Percentiles rank a stretch among this genome's conserved stretches.
Evolutionary conservation across 2,888 invertebrate species (phyloP).

Genomic region (Sympetrum striolatum): DNA sequence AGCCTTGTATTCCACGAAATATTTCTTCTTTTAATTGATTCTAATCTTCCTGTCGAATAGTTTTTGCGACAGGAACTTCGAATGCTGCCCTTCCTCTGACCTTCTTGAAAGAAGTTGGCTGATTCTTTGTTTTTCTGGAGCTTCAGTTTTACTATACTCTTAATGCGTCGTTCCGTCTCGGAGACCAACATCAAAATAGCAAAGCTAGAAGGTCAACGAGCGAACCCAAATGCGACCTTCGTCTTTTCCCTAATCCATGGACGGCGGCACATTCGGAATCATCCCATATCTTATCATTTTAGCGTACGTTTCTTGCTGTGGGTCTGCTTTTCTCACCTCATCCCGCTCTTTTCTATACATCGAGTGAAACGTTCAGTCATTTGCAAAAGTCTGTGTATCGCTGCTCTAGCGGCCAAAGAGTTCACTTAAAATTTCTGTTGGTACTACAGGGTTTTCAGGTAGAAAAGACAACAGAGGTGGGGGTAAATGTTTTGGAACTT

Average conservation of each 20-base stretch:
- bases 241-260: neutral
- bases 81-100: neutral
- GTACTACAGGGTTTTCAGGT: too few species aligned
- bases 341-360: neutral
- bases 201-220: neutral
- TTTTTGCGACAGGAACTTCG: neutral
- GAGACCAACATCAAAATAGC: neutral
- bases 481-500: too few species aligned
- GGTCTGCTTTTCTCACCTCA: neutral
- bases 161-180: neutral
- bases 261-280: neutral
- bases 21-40: too few species aligned
- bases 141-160: neutral
- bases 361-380: neutral
- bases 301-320: neutral
- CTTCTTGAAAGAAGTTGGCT: neutral
- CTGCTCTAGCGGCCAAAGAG: too few species aligned
- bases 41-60: neutral
- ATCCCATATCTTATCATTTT: neutral
- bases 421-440: too few species aligned
- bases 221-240: neutral
- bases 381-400: too few species aligned
- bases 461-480: too few species aligned
- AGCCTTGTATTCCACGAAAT: too few species aligned
- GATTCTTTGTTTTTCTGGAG: neutral